Conservation (phyloP, 2,113 vertebrate species). For the Climacteris rufus region DNA sequence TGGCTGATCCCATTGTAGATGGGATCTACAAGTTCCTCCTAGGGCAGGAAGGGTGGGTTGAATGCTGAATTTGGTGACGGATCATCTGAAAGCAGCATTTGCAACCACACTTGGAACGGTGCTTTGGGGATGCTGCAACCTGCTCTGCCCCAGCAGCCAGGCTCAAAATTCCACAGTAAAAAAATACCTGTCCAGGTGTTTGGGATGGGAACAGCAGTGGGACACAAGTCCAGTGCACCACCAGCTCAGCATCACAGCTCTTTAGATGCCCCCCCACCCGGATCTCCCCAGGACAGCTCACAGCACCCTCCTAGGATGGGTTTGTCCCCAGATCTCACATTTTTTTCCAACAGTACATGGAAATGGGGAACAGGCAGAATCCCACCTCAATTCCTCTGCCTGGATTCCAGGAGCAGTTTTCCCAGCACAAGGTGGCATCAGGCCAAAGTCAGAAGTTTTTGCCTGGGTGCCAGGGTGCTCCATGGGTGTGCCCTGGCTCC, state of each 20-base stretch:
- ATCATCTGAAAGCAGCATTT: neutral
- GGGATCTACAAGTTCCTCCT: neutral
- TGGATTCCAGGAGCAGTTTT: neutral
- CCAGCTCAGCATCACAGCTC: neutral
- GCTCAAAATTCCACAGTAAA: neutral
- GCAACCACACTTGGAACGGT: rapidly evolving
- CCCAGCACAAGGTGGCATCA: neutral
- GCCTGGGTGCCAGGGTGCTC: neutral
- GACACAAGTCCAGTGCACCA: neutral
- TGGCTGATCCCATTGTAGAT: neutral
- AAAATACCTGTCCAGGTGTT: neutral
- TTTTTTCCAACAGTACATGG: neutral
- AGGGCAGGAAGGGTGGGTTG: rapidly evolving
- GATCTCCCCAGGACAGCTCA: neutral
- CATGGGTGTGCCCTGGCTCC: rapidly evolving
- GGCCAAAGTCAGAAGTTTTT: neutral
- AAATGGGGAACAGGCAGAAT: neutral
- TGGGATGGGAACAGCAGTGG: neutral
- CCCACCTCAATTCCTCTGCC: neutral
- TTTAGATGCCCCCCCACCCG: neutral
- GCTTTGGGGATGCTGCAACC: rapidly evolving
- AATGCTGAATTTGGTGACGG: neutral
- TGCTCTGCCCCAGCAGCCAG: rapidly evolving
- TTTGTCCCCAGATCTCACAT: neutral
- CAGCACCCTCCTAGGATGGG: neutral